Conservation (phyloP, 2,113 vertebrate genomes). For the Megaptera novaeangliae region DNA sequence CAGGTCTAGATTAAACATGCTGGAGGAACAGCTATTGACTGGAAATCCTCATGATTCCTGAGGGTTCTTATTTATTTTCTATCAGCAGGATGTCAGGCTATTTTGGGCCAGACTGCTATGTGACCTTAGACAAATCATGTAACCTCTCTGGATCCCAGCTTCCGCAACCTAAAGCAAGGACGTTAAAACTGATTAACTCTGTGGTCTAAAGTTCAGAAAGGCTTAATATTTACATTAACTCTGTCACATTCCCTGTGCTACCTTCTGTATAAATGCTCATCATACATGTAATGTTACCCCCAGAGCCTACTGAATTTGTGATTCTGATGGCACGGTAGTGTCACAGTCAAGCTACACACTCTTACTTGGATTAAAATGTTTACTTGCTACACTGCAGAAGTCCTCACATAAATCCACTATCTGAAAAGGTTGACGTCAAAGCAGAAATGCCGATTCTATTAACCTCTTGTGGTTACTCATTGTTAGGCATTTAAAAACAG, state of each 20-base stretch:
- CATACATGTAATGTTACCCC: not conserved
- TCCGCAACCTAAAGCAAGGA: not conserved
- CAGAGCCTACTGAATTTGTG: not conserved
- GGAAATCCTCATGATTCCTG: not conserved
- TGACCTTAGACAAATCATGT: not conserved
- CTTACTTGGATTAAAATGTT: not conserved
- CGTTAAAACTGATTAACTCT: not conserved
- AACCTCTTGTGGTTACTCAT: not conserved
- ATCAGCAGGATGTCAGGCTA: not conserved
- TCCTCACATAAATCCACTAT: not conserved
- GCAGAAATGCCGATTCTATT: not conserved
- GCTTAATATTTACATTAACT: not conserved
- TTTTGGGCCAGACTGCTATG: not conserved
- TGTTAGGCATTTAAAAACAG: not conserved
- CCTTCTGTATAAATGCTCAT: not conserved
- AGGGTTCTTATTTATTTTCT: not conserved
- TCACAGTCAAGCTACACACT: too few species aligned
- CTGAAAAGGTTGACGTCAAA: not conserved
- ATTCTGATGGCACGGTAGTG: rapidly evolving
- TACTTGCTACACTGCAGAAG: not conserved
- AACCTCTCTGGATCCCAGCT: not conserved
- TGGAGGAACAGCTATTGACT: not conserved
- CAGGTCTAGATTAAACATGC: not conserved
- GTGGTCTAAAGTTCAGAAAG: not conserved
- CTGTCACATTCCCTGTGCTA: not conserved